Conservation (phyloP, 2,113 vertebrate species). For the Spheniscus mendiculus region DNA sequence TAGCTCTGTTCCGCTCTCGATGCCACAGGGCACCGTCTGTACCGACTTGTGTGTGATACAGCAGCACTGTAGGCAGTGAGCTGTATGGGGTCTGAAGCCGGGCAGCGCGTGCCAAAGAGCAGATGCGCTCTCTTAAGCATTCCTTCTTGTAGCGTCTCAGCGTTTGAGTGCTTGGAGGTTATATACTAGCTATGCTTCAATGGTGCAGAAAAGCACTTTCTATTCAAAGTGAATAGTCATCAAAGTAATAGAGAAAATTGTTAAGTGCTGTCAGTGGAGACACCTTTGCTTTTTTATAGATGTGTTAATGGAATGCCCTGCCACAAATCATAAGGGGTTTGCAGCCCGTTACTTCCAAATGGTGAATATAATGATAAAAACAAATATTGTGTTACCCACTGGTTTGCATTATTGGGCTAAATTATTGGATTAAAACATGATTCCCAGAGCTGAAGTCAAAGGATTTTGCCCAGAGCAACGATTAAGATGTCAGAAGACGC, state of each 20-base stretch:
- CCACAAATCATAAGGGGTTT: neutral
- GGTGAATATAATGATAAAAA: neutral
- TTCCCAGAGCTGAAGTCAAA: neutral
- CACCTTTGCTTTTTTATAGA: neutral
- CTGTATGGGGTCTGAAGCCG: accelerated
- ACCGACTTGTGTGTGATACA: neutral
- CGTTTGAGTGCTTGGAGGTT: neutral
- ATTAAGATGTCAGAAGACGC: neutral
- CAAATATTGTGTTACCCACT: neutral
- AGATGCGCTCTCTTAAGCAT: neutral
- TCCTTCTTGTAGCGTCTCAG: neutral
- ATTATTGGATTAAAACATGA: neutral
- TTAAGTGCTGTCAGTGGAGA: neutral
- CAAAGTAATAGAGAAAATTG: constrained; percentile 22
- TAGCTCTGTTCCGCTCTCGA: accelerated
- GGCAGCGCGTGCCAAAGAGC: neutral
- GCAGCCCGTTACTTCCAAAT: neutral
- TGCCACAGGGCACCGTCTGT: neutral
- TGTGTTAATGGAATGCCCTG: neutral
- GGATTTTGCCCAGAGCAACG: neutral
- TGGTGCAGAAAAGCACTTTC: constrained; percentile 20
- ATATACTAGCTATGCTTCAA: neutral
- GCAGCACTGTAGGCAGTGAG: neutral
- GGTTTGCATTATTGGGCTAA: neutral
- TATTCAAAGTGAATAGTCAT: constrained; percentile 3